A percentile compares a stretch with the other conserved stretches of the same genome.
phyloP scores from a whole-genome alignment of 2,113 vertebrate species.

The Ibidorhyncha struthersii region DNA sequence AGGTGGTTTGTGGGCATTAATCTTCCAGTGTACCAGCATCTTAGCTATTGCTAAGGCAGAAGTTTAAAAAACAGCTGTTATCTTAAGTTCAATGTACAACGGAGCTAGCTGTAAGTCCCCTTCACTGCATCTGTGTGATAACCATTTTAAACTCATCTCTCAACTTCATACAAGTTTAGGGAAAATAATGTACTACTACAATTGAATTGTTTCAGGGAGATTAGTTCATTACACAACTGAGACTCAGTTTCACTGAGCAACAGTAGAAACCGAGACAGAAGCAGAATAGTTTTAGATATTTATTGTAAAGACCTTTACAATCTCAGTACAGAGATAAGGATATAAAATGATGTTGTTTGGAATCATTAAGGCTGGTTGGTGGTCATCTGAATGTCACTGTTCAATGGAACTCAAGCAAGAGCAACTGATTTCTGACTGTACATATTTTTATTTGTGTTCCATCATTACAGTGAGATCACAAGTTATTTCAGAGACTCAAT shows the following conservation, averaged over 20 bases:
- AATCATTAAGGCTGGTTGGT: constrained; percentile 56
- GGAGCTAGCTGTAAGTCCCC: background rate
- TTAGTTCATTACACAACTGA: background rate
- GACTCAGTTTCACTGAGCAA: constrained; percentile 27
- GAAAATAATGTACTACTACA: background rate
- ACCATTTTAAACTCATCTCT: background rate
- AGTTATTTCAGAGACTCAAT: constrained; percentile 54
- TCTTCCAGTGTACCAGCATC: background rate
- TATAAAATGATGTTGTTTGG: constrained; percentile 31
- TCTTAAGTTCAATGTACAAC: background rate
- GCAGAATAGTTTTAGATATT: background rate
- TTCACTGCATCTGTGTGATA: background rate
- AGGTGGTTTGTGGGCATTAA: background rate
- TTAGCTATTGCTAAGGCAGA: background rate
- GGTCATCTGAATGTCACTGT: constrained; percentile 28
- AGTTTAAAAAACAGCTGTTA: background rate
- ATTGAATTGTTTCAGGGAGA: background rate
- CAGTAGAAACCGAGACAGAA: constrained; percentile 37
- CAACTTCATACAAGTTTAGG: background rate
- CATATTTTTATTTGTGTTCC: constrained; percentile 74
- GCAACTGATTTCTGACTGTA: constrained; percentile 37
- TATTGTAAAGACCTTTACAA: constrained; percentile 60
- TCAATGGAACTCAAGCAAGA: constrained; percentile 38
- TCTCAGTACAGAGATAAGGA: constrained; percentile 2
- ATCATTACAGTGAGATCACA: constrained; percentile 52